Percentiles rank a stretch among this genome's conserved stretches.
phyloP scores from a whole-genome alignment of 2,113 vertebrate species.

The Elephas maximus region DNA sequence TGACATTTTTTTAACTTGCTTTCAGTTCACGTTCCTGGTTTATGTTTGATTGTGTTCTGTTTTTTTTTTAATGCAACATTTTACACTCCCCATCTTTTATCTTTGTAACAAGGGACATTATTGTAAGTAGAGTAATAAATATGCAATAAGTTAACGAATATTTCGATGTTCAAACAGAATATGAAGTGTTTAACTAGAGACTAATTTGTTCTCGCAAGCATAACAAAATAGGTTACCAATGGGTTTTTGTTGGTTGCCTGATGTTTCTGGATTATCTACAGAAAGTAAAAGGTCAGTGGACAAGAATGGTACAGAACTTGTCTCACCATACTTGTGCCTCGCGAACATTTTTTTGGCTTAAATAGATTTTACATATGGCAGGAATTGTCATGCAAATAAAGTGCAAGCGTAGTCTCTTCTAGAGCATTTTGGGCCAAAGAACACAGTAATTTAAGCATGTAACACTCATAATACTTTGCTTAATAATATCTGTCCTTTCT shows the following conservation, averaged over 20 bases:
- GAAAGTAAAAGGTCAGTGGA: neutral
- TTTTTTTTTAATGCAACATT: neutral
- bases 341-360: neutral
- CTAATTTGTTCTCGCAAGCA: neutral
- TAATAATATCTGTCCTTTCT: neutral
- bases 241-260: neutral
- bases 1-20: neutral
- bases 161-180: neutral
- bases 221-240: neutral
- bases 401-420: neutral
- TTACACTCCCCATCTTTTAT: neutral
- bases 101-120: neutral
- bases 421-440: neutral
- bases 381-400: neutral
- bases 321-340: neutral
- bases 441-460: neutral
- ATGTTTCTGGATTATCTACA: neutral
- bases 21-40: neutral
- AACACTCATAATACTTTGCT: neutral
- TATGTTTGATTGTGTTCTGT: neutral
- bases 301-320: neutral
- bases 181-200: neutral
- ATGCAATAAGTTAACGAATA: conserved; percentile 3
- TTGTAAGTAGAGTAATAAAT: conserved; percentile 25
- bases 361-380: neutral